Evolutionary conservation across 2,888 invertebrate genomes (phyloP).

Genomic region (Tetragnatha montana): DNA sequence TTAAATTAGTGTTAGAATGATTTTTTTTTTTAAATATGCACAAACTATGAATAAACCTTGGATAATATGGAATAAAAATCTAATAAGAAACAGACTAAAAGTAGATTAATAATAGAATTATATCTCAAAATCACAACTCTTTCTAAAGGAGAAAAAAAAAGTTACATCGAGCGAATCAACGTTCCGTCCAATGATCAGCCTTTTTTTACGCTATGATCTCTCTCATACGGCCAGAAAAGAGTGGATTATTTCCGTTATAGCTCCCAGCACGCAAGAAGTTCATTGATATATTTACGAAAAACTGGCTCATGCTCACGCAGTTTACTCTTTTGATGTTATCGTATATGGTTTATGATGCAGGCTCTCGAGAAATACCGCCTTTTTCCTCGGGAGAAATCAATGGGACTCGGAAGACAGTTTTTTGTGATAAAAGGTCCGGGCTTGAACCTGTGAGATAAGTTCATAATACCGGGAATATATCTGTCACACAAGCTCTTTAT

Average conservation of each 20-base stretch:
- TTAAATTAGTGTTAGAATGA: too few species aligned
- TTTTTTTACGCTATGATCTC: background rate
- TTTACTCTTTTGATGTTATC: background rate
- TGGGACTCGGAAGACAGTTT: background rate
- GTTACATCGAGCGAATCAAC: background rate
- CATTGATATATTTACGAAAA: constrained; percentile 1
- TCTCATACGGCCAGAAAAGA: background rate
- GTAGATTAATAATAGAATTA: too few species aligned
- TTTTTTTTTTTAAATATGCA: too few species aligned
- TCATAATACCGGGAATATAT: too few species aligned
- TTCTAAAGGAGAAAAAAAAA: background rate
- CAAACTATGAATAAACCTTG: too few species aligned
- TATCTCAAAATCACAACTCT: background rate
- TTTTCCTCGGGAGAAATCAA: background rate
- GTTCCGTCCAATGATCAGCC: background rate
- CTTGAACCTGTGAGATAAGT: too few species aligned
- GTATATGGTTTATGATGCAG: background rate
- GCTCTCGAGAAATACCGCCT: background rate
- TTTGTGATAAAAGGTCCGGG: background rate
- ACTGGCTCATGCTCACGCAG: background rate
- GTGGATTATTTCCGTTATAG: background rate
- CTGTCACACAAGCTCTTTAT: too few species aligned
- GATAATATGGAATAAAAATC: too few species aligned
- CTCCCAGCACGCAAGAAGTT: background rate
- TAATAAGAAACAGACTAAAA: too few species aligned